These are phyloP conservation scores for Melanotaenia duboulayi DNA, from an alignment of 2,113 vertebrate genomes.

Conservation along the genomic window DNA sequence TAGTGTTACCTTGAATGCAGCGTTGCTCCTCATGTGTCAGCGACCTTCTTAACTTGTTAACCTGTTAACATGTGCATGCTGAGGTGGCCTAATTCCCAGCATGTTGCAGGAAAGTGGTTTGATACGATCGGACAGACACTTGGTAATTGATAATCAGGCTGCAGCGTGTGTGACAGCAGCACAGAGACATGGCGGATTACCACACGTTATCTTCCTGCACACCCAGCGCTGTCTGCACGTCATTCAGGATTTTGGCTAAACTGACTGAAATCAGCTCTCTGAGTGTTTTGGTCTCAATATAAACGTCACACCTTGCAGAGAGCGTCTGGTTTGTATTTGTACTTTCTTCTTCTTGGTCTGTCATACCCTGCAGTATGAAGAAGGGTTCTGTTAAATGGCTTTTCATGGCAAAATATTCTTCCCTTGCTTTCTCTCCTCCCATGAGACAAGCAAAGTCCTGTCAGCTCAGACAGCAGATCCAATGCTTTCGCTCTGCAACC, in stretches of 20 bases:
- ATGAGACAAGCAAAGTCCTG: neutral
- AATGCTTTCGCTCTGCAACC: neutral
- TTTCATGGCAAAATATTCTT: constrained; percentile 18
- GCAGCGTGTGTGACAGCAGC: constrained; percentile 4
- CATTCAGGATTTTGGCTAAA: neutral
- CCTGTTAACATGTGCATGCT: neutral
- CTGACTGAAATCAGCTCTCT: neutral
- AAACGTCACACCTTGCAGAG: neutral
- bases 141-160: constrained; percentile 31
- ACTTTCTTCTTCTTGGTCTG: neutral
- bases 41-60: too few species aligned
- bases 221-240: neutral
- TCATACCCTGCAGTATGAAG: constrained; percentile 1
- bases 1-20: too few species aligned
- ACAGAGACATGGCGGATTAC: constrained; percentile 9
- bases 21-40: too few species aligned
- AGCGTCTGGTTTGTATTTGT: too few species aligned
- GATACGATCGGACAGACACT: constrained; percentile 28
- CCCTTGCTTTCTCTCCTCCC: constrained; percentile 21
- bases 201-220: constrained; percentile 18
- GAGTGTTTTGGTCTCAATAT: neutral
- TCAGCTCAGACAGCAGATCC: constrained; percentile 13
- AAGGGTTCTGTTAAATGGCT: constrained; percentile 19
- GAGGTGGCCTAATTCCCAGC: constrained; percentile 27
- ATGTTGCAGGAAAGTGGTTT: constrained; percentile 10